Evolutionary conservation across 2,113 vertebrate species (phyloP).

Genomic region (Acanthisitta chloris): DNA sequence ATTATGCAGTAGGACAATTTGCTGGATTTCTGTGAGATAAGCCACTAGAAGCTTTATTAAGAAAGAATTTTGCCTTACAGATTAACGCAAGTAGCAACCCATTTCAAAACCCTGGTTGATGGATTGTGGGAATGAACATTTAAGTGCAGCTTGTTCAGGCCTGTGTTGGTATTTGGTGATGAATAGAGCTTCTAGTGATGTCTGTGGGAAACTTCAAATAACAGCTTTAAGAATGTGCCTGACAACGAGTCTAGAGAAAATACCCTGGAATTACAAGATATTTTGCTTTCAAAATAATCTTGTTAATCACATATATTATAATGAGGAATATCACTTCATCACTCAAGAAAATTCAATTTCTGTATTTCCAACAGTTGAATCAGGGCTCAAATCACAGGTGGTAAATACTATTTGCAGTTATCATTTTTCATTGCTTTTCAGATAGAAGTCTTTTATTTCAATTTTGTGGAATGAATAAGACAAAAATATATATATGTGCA

Average conservation of each 20-base stretch:
- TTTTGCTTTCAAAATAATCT: constrained; percentile 35
- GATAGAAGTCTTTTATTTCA: background rate
- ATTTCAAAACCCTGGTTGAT: background rate
- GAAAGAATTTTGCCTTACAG: background rate
- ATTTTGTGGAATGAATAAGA: background rate
- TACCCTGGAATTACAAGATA: background rate
- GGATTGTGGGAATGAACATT: background rate
- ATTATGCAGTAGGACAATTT: background rate
- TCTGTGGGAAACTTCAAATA: constrained; percentile 9
- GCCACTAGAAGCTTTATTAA: background rate
- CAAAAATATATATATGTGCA: background rate
- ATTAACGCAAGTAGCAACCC: background rate
- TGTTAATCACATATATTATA: background rate
- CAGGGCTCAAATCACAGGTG: background rate
- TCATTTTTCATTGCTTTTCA: background rate
- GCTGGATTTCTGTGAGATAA: background rate
- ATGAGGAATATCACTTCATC: background rate
- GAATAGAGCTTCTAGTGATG: background rate
- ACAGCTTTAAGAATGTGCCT: constrained; percentile 9
- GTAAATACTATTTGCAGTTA: background rate
- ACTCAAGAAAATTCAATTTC: background rate
- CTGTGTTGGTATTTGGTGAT: background rate
- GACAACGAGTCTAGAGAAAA: constrained; percentile 32
- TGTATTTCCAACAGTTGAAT: background rate
- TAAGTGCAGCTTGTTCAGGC: background rate